Conservation (phyloP, 2,888 invertebrate genomes). For the Griposia aprilina region DNA sequence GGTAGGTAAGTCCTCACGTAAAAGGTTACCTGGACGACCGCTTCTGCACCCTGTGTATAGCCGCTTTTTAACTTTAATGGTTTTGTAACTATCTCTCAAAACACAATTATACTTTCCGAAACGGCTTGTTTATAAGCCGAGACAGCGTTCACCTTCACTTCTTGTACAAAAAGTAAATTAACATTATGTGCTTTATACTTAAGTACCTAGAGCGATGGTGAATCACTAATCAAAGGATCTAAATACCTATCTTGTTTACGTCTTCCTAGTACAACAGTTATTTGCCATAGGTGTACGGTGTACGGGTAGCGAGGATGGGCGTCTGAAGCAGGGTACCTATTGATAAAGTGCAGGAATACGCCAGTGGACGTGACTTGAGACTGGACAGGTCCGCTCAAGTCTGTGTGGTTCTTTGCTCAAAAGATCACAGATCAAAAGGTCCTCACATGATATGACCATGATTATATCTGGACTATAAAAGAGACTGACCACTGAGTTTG, state of each 20-base stretch:
- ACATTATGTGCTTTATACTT: not conserved
- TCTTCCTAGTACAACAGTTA: not conserved
- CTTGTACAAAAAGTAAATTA: not conserved
- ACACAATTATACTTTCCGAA: not conserved
- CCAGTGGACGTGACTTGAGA: too few species aligned
- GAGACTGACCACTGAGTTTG: too few species aligned
- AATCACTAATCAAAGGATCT: not conserved
- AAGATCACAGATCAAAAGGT: too few species aligned
- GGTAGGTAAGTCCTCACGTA: not conserved
- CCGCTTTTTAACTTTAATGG: not conserved
- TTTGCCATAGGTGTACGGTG: too few species aligned
- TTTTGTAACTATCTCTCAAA: not conserved
- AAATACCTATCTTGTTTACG: not conserved
- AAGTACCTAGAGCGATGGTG: not conserved
- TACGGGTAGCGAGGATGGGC: too few species aligned
- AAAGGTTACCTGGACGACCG: not conserved
- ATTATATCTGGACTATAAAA: too few species aligned
- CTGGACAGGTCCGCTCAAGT: too few species aligned
- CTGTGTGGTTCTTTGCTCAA: too few species aligned
- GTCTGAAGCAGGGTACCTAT: too few species aligned
- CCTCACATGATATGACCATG: too few species aligned
- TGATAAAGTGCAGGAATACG: too few species aligned
- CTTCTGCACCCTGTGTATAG: not conserved
- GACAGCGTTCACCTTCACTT: not conserved
- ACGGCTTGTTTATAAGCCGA: not conserved